Conservation (phyloP, 2,888 invertebrate species). For the Dorcus hopei region DNA sequence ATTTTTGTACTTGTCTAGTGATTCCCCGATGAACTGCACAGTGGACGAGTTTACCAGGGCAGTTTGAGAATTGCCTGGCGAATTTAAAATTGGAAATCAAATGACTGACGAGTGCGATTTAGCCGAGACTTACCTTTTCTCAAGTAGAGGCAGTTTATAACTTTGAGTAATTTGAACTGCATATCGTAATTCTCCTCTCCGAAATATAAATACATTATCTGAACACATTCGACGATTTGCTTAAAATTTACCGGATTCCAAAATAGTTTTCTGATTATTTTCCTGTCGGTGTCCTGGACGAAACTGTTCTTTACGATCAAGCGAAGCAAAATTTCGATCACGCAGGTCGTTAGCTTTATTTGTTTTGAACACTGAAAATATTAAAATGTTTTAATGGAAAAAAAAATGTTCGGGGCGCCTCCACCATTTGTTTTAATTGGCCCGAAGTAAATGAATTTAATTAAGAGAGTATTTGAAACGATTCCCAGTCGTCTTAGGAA, state of each 20-base stretch:
- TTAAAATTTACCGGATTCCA: constrained; percentile 23
- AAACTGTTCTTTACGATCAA: constrained; percentile 22
- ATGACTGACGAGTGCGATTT: neutral
- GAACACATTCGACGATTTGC: constrained; percentile 22
- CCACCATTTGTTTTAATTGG: too few relatives aligned
- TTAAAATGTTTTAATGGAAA: neutral
- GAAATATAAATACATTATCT: constrained; percentile 23
- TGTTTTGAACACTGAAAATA: constrained; percentile 24
- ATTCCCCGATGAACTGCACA: constrained; percentile 20
- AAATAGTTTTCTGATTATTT: constrained; percentile 21
- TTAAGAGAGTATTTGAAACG: too few relatives aligned
- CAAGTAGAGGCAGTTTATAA: constrained; percentile 24
- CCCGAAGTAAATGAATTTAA: too few relatives aligned
- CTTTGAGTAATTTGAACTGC: constrained; percentile 25
- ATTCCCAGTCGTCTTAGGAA: too few relatives aligned
- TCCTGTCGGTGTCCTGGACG: constrained; percentile 21
- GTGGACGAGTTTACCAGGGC: constrained; percentile 14
- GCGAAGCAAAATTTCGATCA: constrained; percentile 25
- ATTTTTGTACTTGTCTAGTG: constrained; percentile 12
- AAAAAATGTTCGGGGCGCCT: neutral
- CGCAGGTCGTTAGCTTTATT: constrained; percentile 24
- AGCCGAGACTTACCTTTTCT: constrained; percentile 20
- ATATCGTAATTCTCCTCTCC: constrained; percentile 19
- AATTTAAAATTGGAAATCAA: neutral
- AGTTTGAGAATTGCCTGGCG: constrained; percentile 15